phyloP scores from a whole-genome alignment of 2,888 invertebrate genomes.

The Dicycla oo region DNA sequence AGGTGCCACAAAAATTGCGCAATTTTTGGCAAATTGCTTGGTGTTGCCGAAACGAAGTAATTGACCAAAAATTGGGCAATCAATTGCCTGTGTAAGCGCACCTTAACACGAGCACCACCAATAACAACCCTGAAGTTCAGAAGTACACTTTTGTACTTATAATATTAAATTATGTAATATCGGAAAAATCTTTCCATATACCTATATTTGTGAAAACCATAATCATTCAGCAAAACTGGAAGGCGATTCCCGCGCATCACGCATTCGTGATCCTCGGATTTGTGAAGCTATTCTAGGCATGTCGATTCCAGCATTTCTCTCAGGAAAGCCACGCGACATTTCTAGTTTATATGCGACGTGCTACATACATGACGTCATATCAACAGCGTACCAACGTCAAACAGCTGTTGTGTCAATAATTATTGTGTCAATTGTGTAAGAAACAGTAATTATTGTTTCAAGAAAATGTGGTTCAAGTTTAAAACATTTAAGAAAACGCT shows the following conservation, averaged over 20 bases:
- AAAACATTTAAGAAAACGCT: not conserved
- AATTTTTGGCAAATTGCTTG: too few relatives aligned
- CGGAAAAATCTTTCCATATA: not conserved
- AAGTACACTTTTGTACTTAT: not conserved
- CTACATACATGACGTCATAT: not conserved
- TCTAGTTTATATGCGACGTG: not conserved
- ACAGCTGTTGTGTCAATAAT: not conserved
- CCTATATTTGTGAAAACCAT: not conserved
- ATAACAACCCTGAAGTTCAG: not conserved
- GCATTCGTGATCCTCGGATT: not conserved
- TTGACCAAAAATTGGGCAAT: too few relatives aligned
- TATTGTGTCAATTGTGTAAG: not conserved
- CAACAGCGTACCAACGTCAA: not conserved
- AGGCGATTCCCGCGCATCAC: not conserved
- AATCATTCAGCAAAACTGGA: not conserved
- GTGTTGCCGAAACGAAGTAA: too few relatives aligned
- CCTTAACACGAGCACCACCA: not conserved
- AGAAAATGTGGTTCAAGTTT: not conserved
- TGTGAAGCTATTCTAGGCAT: not conserved
- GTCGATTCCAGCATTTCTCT: not conserved
- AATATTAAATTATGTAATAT: not conserved
- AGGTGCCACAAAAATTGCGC: too few relatives aligned
- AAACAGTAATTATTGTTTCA: not conserved
- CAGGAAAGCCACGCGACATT: not conserved
- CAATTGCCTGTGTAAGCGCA: too few relatives aligned